Conservation (phyloP, 2,888 invertebrate genomes). For the Metopia argyrocephala region DNA sequence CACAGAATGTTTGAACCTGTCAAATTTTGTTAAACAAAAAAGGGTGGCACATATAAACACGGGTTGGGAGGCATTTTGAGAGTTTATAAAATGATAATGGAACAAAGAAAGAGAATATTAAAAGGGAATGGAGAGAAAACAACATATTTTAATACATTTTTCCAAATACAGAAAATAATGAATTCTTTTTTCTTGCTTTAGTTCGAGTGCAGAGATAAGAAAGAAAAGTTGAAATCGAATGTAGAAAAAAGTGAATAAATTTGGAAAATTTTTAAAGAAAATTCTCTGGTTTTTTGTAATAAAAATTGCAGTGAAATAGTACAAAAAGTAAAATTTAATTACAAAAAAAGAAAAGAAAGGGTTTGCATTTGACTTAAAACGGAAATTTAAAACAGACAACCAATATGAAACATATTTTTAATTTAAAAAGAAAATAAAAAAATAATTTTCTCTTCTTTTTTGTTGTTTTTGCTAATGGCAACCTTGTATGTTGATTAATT, state of each 20-base stretch:
- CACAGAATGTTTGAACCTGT: constrained; percentile 39
- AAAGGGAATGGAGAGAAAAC: constrained; percentile 30
- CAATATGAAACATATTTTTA: constrained; percentile 17
- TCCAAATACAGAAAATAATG: constrained; percentile 67
- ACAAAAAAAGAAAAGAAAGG: not conserved
- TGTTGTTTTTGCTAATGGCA: constrained; percentile 37
- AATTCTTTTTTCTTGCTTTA: constrained; percentile 45
- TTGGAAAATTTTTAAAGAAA: constrained; percentile 36
- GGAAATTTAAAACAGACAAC: not conserved
- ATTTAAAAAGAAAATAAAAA: constrained; percentile 16
- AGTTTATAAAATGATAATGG: constrained; percentile 51
- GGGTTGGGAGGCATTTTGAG: constrained; percentile 31
- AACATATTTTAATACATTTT: constrained; percentile 65
- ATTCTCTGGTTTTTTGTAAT: constrained; percentile 4
- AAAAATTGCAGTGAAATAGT: not conserved
- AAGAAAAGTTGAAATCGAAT: constrained; percentile 64
- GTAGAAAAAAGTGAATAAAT: constrained; percentile 42
- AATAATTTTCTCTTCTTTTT: not conserved
- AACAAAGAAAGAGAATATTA: constrained; percentile 40
- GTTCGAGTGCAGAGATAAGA: constrained; percentile 64
- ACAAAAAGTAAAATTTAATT: not conserved
- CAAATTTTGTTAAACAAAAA: constrained; percentile 43
- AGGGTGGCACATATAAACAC: constrained; percentile 3
- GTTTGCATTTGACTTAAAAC: not conserved
- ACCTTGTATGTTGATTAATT: constrained; percentile 44